Evolutionary conservation across 2,797 vertebrate species (phyloP).

Genomic region (Acrossocheilus fasciatus): DNA sequence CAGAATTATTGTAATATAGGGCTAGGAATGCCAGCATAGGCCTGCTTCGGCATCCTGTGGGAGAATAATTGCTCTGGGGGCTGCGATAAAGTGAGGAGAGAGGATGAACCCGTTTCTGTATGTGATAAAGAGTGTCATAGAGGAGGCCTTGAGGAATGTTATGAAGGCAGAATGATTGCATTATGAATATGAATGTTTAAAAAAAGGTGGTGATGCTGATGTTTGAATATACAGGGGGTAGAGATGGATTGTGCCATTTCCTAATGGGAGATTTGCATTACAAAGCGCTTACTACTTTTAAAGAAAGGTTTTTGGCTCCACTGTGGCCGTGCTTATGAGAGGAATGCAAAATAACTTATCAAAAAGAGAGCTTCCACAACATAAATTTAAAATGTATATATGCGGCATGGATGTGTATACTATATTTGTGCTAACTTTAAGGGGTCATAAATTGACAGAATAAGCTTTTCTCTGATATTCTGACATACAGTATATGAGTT

Average conservation of each 20-base stretch:
- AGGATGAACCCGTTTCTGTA: slow-evolving; percentile 56
- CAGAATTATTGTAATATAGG: slow-evolving; percentile 53
- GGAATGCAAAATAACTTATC: neutral
- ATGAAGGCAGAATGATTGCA: slow-evolving; percentile 56
- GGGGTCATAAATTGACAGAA: neutral
- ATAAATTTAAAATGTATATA: neutral
- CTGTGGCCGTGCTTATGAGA: neutral
- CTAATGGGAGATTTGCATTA: slow-evolving; percentile 59
- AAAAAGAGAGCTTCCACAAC: neutral
- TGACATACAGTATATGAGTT: neutral
- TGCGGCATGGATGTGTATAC: neutral
- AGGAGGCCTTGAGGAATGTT: slow-evolving; percentile 54
- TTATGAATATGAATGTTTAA: slow-evolving; percentile 64
- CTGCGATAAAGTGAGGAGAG: slow-evolving; percentile 58
- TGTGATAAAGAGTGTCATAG: slow-evolving; percentile 60
- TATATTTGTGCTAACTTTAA: neutral
- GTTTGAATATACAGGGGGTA: slow-evolving; percentile 38
- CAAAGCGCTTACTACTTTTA: slow-evolving; percentile 44
- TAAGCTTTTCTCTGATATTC: neutral
- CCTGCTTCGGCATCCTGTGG: slow-evolving; percentile 46
- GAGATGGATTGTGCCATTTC: slow-evolving; percentile 32
- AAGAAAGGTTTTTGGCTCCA: slow-evolving; percentile 5
- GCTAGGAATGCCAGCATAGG: slow-evolving; percentile 40
- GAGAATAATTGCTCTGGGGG: slow-evolving; percentile 65
- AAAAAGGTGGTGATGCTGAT: slow-evolving; percentile 49